Conservation (phyloP, 2,797 vertebrate species). For the Paramormyrops hopkinsi region DNA sequence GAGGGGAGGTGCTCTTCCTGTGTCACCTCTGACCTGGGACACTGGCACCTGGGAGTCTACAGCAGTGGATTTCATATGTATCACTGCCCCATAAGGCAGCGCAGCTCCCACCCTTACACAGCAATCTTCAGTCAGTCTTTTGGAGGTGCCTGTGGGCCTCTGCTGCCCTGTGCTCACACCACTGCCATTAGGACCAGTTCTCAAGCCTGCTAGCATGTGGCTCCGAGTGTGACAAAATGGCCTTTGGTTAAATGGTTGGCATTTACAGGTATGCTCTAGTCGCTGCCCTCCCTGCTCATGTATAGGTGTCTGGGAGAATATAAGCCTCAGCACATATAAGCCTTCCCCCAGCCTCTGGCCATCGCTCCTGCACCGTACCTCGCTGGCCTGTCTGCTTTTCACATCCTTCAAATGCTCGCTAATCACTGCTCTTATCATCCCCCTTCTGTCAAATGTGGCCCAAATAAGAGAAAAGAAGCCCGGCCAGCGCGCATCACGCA, state of each 20-base stretch:
- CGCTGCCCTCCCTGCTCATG: not conserved
- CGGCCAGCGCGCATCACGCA: not conserved
- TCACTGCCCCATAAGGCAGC: not conserved
- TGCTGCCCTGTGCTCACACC: not conserved
- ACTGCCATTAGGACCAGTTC: not conserved
- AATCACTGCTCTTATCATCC: not conserved
- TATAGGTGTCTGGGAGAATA: not conserved
- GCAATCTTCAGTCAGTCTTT: not conserved
- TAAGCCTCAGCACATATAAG: not conserved
- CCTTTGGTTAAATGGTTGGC: not conserved
- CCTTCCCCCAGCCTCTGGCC: not conserved
- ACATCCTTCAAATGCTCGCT: not conserved
- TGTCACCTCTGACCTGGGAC: not conserved
- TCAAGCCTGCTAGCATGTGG: not conserved
- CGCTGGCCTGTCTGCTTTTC: not conserved
- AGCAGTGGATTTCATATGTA: not conserved
- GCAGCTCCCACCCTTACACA: not conserved
- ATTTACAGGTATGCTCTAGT: not conserved
- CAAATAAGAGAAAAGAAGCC: not conserved
- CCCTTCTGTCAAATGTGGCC: not conserved
- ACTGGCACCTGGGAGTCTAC: not conserved
- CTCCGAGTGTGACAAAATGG: not conserved
- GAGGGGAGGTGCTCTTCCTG: not conserved
- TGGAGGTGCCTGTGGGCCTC: not conserved
- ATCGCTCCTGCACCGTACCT: not conserved